phyloP scores from a whole-genome alignment of 1,140 invertebrate genomes.

The Leptonema lineaticorne region DNA sequence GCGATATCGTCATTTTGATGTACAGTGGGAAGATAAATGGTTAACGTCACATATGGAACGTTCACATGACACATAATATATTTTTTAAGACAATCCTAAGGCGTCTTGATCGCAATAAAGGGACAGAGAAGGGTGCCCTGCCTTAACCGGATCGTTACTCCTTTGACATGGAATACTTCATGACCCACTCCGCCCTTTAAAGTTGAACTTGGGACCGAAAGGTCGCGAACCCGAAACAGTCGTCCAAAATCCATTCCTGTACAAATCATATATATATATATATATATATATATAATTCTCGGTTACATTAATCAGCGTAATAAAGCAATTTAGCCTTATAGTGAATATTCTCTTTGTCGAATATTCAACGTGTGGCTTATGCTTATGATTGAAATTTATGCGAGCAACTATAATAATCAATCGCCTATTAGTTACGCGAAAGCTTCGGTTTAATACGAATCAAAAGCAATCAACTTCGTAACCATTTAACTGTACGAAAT shows the following conservation, averaged over 20 bases:
- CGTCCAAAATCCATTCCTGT: not conserved
- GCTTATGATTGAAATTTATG: constrained; percentile 23
- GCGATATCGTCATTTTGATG: too few relatives aligned
- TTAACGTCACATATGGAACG: too few relatives aligned
- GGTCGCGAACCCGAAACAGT: constrained; percentile 6
- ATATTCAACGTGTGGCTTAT: not conserved
- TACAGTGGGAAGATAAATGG: too few relatives aligned
- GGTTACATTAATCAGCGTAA: constrained; percentile 13
- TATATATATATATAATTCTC: constrained; percentile 2
- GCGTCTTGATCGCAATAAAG: not conserved
- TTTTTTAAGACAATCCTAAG: not conserved
- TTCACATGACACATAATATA: not conserved
- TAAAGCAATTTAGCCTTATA: constrained; percentile 14
- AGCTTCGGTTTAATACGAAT: not conserved
- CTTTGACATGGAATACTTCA: constrained; percentile 22
- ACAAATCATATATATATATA: too few relatives aligned
- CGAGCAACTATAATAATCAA: constrained; percentile 17
- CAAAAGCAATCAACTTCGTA: not conserved
- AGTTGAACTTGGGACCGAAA: not conserved
- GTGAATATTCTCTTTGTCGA: not conserved
- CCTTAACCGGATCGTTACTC: constrained; percentile 21
- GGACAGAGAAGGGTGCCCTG: constrained; percentile 11
- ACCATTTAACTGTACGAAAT: too few relatives aligned
- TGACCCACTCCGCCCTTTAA: constrained; percentile 12
- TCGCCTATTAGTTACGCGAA: constrained; percentile 6